Conservation (phyloP, 2,113 vertebrate species). For the Proteles cristata region DNA sequence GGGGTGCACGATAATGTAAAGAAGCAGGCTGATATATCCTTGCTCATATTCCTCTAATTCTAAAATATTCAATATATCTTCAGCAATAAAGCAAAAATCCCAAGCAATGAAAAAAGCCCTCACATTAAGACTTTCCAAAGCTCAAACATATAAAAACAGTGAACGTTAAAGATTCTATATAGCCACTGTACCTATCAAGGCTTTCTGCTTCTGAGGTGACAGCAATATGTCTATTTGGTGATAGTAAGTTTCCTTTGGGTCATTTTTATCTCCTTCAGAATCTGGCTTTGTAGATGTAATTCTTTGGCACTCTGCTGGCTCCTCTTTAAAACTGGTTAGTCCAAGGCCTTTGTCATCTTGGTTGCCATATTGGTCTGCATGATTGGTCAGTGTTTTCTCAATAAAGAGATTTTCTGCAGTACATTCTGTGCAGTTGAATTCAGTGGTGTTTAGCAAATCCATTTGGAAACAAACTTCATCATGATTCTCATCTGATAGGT, state of each 20-base stretch:
- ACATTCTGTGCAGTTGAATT: slow-evolving; percentile 6
- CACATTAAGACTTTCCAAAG: slow-evolving; percentile 1
- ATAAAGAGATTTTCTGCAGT: slow-evolving; percentile 65
- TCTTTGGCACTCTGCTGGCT: slow-evolving; percentile 52
- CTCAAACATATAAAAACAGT: slow-evolving; percentile 27
- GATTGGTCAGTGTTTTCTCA: slow-evolving; percentile 20
- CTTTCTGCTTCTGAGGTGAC: slow-evolving; percentile 70
- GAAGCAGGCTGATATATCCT: slow-evolving; percentile 44
- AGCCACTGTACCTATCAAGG: slow-evolving; percentile 80
- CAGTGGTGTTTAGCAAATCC: slow-evolving; percentile 34
- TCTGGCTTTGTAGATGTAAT: slow-evolving; percentile 24
- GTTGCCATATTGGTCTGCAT: neutral
- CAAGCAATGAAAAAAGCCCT: neutral
- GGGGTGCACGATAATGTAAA: slow-evolving; percentile 31
- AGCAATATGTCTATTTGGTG: slow-evolving; percentile 55
- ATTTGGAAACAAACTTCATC: slow-evolving; percentile 45
- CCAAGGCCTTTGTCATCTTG: neutral
- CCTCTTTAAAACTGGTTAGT: slow-evolving; percentile 28
- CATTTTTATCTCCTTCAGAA: slow-evolving; percentile 61
- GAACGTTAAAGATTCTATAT: neutral
- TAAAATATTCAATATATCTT: slow-evolving; percentile 58
- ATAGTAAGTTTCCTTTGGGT: slow-evolving; percentile 63
- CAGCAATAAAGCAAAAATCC: slow-evolving; percentile 17
- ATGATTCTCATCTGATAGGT: slow-evolving; percentile 25
- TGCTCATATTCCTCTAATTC: slow-evolving; percentile 30